These are phyloP conservation scores for Philaethria dido DNA, from an alignment of 2,888 invertebrate genomes.

Conservation along the genomic window DNA sequence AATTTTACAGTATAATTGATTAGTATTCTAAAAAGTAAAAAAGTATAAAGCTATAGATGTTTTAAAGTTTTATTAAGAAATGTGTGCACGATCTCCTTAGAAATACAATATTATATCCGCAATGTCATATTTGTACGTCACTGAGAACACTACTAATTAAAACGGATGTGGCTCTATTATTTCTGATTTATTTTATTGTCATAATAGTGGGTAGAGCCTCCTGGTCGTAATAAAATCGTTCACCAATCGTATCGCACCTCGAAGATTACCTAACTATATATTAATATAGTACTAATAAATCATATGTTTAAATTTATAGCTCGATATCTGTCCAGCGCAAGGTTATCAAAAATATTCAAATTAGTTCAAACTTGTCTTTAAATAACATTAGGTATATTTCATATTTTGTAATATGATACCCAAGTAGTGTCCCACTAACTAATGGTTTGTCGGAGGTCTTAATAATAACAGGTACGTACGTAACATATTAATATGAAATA, in stretches of 20 bases:
- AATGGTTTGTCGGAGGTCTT: not conserved
- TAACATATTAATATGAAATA: not conserved
- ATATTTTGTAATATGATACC: conserved; percentile 1
- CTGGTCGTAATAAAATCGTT: conserved; percentile 43
- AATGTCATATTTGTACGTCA: conserved; percentile 51
- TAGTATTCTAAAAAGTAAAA: too few species aligned
- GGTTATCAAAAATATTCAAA: conserved; percentile 36
- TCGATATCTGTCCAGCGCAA: conserved; percentile 25
- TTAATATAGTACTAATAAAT: conserved; percentile 39
- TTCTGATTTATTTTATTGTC: conserved; percentile 62
- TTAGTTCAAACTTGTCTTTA: conserved; percentile 22
- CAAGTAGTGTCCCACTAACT: not conserved
- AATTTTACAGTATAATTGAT: too few species aligned
- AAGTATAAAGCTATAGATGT: too few species aligned
- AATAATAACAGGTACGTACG: not conserved
- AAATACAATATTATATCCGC: conserved; percentile 53
- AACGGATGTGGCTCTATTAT: conserved; percentile 74
- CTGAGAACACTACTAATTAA: conserved; percentile 61
- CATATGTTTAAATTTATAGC: conserved; percentile 31
- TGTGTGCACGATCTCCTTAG: conserved; percentile 16
- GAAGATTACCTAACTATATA: conserved; percentile 17
- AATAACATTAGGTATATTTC: conserved; percentile 2
- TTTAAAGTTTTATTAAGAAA: too few species aligned
- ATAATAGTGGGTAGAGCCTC: conserved; percentile 61
- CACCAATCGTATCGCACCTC: conserved; percentile 38